Evolutionary conservation across 2,113 vertebrate species (phyloP).

Genomic region (Suncus etruscus): DNA sequence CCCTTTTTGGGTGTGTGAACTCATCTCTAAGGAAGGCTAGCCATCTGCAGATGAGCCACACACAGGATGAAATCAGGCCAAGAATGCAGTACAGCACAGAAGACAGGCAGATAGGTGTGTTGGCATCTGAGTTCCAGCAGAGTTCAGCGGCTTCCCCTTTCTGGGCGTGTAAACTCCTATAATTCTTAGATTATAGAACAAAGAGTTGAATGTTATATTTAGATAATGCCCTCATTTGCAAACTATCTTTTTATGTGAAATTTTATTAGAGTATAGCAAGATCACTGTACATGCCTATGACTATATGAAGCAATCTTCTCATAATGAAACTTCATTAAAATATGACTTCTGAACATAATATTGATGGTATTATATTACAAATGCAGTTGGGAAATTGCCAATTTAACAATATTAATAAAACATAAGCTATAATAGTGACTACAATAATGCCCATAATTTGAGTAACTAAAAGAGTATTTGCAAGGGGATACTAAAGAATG

Average conservation of each 20-base stretch:
- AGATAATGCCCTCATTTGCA: neutral
- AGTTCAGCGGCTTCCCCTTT: too few relatives aligned
- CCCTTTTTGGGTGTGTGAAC: too few relatives aligned
- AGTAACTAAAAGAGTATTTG: constrained; percentile 44
- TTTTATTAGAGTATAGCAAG: constrained; percentile 50
- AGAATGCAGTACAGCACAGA: too few relatives aligned
- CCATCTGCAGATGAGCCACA: too few relatives aligned
- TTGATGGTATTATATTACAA: constrained; percentile 26
- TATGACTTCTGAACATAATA: constrained; percentile 40
- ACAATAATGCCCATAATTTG: neutral
- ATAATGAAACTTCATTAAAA: constrained; percentile 51
- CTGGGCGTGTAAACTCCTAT: too few relatives aligned
- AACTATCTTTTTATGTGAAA: constrained; percentile 41
- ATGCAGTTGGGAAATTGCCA: constrained; percentile 25
- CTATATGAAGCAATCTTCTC: constrained; percentile 25
- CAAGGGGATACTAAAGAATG: constrained; percentile 33
- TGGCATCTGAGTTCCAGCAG: too few relatives aligned
- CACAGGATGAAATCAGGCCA: too few relatives aligned
- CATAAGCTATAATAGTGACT: constrained; percentile 8
- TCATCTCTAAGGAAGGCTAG: too few relatives aligned
- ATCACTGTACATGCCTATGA: neutral
- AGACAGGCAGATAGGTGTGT: too few relatives aligned
- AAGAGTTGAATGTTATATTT: constrained; percentile 1
- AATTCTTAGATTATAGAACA: constrained; percentile 12
- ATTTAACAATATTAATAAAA: constrained; percentile 55